Evolutionary conservation across 2,113 vertebrate genomes (phyloP), one percentile per base, ranked within the genome.

Genomic region (Scophthalmus maximus): DNA sequence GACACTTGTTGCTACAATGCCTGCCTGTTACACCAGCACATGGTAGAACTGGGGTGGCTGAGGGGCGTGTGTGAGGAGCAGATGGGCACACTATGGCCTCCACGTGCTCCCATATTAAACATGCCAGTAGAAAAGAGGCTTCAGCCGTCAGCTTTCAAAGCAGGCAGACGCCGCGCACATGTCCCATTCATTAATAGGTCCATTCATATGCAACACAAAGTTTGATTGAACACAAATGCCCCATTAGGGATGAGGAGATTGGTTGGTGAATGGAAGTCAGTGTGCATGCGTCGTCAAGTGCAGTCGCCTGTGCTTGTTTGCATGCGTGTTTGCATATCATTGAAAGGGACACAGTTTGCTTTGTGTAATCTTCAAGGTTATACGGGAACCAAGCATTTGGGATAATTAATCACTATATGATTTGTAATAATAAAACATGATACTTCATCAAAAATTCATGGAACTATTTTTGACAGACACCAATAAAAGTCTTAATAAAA

Each of bases 1-100:
- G 88, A 91, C 94, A 94, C 94, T 94, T 94, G 93, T 94, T 93
- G 93, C 90, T 68, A 87, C 86, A 88, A 86, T 73, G 82, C 46
- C 83, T 58, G 88, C 89, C 92, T 93, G 92, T 93, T 92, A 89
- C 90, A 55, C 83, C 83, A 69, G 81, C 86, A 72, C 82, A 88
- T 84, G 84, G 86, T 55, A 76, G 67, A 73, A 62, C 66, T 8
- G 51, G 73, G 81, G 70, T 1, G 32, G 62, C 58, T 22, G 36
- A 75, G 78, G 69, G 79, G 70, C 11, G 65, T 67, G 68, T 72
- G 76, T 46, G 66, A 49, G 57, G 50, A 87, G 71, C 87, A 89
- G 88, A 89, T 86, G 85, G 88, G 80, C 81, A 81, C 55, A 83
- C 88, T 83, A 83, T 73, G 80, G 81, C 68, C 74, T 83, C 83